Base-by-base conservation (phyloP, 2,888 invertebrate species). In the Electrophaes corylata region DNA sequence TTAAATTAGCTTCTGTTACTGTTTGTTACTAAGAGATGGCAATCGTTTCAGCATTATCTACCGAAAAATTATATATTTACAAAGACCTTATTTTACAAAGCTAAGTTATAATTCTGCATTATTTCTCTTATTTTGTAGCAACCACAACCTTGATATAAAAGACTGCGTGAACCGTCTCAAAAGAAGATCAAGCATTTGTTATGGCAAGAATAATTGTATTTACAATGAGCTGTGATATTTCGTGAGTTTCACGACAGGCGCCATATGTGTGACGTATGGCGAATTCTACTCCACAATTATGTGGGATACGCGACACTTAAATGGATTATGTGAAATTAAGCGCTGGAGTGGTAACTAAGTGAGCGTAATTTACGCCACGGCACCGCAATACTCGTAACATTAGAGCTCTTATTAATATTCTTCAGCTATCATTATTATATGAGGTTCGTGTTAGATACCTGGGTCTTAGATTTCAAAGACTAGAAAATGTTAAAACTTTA, bases 251-350 rank as follows among this genome's bases (percentile, higher is more conserved):
- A 18, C 57, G 44, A 57, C 62, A 41, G 60, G 73, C 78, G 70
- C 80, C 45, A 45, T 49, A 82, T 83, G 84, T 83, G 83, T 81
- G 66, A 73, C 77, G 76, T 81, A 78, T 75, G 78, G 77, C 79
- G 82, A 86, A 86, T 82, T 82, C 78, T 78, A 69, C 79, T 74
- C 83, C 83, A 78, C 84, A 87, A 84, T 86, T 87, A 87, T 82
- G 83, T 81, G 80, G 80, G 79, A 77, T 75, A 81, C 73, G 79
- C 81, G 84, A 83, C 84, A 83, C 83, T 84, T 79, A 75, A 83
- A 86, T 83, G 86, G 87, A 89, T 90, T 88, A 87, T 81, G 81
- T 79, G 82, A 87, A 86, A 87, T 88, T 86, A 88, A 88, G 83
- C 79, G 75, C 29, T 26, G 11, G 77, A 75, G 78, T 78, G 75